Conservation (phyloP, 2,888 invertebrate genomes). For the Pammene aurita region DNA sequence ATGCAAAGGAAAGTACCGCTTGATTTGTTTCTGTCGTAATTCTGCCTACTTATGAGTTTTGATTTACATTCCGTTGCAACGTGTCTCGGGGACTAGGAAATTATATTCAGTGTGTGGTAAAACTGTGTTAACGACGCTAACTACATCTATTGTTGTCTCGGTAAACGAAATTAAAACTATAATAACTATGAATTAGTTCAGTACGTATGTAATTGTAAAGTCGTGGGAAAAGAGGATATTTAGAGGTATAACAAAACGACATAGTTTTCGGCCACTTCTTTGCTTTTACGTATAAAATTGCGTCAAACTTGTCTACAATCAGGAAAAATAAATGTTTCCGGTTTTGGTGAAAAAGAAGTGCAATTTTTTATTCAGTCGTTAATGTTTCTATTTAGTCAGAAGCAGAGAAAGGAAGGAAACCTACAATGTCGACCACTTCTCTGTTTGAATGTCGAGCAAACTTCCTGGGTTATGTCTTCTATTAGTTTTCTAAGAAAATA, state of each 20-base stretch:
- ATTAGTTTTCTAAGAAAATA: constrained; percentile 4
- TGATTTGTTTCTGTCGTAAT: constrained; percentile 25
- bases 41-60: constrained; percentile 18
- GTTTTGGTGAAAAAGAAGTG: no score
- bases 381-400: neutral
- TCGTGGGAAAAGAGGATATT: neutral
- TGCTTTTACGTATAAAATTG: no score
- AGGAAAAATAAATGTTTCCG: no score
- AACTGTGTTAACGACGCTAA: constrained; percentile 10
- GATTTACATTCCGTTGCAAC: constrained; percentile 14
- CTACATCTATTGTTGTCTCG: constrained; percentile 10
- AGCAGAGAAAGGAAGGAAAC: neutral
- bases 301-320: no score
- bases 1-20: constrained; percentile 24
- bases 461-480: constrained; percentile 6
- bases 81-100: constrained; percentile 15
- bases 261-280: no score
- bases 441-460: neutral
- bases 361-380: neutral
- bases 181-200: neutral
- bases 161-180: neutral
- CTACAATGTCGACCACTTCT: constrained; percentile 6
- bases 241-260: neutral
- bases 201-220: neutral
- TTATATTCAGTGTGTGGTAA: neutral